Conservation (phyloP, 2,113 vertebrate genomes). For the Gymnocephalus cernua region DNA sequence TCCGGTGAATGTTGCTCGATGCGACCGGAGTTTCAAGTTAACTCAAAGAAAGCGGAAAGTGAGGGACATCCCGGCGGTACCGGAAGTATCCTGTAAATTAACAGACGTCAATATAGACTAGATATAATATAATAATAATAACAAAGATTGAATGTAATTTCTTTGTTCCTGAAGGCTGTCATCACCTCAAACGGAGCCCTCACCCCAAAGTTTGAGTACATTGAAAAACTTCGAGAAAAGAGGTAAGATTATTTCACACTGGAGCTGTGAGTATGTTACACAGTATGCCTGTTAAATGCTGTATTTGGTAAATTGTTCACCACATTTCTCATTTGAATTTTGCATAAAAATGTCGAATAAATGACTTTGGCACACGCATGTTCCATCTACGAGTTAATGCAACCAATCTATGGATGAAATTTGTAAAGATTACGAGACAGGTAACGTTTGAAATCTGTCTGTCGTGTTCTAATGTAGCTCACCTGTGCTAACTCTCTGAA, state of each 20-base stretch:
- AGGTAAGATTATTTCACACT: constrained; percentile 82
- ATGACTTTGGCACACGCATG: constrained; percentile 34
- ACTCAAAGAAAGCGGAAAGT: no score
- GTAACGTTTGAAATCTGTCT: constrained; percentile 29
- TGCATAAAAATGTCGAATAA: constrained; percentile 10
- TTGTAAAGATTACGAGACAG: constrained; percentile 58
- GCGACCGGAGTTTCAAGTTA: no score
- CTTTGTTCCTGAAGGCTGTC: constrained; percentile 88
- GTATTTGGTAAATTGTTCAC: not conserved
- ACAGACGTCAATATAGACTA: no score
- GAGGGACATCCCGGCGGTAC: no score
- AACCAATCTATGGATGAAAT: constrained; percentile 45
- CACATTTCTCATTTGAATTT: not conserved
- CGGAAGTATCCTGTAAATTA: no score
- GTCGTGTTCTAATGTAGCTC: not conserved
- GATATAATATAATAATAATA: no score
- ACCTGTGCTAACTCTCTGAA: constrained; percentile 12
- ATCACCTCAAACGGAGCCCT: constrained; percentile 95
- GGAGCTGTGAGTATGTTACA: not conserved
- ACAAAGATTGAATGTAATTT: not conserved
- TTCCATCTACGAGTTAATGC: constrained; percentile 18
- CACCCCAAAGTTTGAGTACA: constrained; percentile 96
- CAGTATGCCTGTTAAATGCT: not conserved
- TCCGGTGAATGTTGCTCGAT: no score
- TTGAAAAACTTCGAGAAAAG: constrained; percentile 91